Percentiles rank a stretch among this genome's conserved stretches.
These are phyloP conservation scores for Gorsachius goisagi DNA, from an alignment of 2,113 vertebrate genomes.

Conservation along the genomic window DNA sequence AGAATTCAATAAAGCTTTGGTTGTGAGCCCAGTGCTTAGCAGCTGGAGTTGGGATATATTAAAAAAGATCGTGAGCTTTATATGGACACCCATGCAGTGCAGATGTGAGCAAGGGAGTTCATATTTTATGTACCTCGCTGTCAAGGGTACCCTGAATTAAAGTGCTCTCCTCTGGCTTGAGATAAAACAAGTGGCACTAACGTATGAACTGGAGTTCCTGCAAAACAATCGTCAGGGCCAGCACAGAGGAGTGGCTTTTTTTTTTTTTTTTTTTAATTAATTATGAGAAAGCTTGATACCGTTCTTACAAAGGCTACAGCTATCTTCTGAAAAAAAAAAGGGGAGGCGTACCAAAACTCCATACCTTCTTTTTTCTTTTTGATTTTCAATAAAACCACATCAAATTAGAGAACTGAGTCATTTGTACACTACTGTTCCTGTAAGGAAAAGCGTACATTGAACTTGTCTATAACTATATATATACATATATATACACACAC, in stretches of 20 bases:
- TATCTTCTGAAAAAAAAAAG: neutral
- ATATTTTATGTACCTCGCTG: neutral
- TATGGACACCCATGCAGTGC: neutral
- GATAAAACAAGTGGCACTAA: neutral
- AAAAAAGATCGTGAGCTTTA: neutral
- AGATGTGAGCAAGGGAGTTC: neutral
- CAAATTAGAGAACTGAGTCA: neutral
- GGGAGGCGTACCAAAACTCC: neutral
- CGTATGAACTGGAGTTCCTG: neutral
- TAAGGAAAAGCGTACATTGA: neutral
- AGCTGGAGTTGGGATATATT: neutral
- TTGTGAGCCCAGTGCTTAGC: neutral
- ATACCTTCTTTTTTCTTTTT: neutral
- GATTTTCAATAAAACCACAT: neutral
- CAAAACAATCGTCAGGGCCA: neutral
- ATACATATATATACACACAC: neutral
- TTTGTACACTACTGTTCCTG: neutral
- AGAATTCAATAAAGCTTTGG: neutral
- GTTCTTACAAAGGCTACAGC: neutral
- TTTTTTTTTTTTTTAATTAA: neutral
- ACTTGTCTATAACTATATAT: neutral
- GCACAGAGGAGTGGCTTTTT: neutral
- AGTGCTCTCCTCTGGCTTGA: neutral
- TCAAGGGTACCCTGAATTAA: neutral
- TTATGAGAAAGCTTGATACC: neutral